Conservation (phyloP, 64 coral and sea anemone species). For the Porites lutea region DNA sequence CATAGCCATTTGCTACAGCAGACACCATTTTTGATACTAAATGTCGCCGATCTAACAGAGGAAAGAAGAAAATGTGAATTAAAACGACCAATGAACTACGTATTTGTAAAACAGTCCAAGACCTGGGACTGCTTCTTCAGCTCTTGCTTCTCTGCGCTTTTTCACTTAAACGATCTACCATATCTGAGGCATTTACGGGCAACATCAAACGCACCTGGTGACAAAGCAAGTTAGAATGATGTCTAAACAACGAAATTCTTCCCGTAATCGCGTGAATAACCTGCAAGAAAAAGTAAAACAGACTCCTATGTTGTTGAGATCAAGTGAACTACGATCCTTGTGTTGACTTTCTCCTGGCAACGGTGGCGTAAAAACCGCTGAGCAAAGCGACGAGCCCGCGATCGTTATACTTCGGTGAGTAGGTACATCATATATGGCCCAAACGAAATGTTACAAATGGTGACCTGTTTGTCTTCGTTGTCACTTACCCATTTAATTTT, state of each 20-base stretch:
- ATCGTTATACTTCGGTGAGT: too few species aligned
- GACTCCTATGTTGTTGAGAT: neutral
- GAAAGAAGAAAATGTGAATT: neutral
- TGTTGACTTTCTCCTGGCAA: conserved; percentile 16
- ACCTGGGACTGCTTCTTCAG: neutral
- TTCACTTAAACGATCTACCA: too few species aligned
- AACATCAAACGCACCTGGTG: neutral
- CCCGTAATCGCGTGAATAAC: neutral
- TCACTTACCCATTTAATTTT: too few species aligned
- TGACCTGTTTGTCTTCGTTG: too few species aligned
- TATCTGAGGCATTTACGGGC: neutral
- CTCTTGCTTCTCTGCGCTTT: neutral
- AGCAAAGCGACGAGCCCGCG: neutral
- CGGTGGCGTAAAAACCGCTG: conserved; percentile 23
- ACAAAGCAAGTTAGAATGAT: neutral
- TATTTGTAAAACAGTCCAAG: neutral
- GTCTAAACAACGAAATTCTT: neutral
- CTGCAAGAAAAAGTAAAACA: neutral
- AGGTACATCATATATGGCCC: too few species aligned
- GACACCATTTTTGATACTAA: conserved; percentile 71
- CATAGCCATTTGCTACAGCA: conserved; percentile 60
- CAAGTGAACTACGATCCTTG: neutral
- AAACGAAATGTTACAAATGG: too few species aligned
- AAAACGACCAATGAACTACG: neutral
- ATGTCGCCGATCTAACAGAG: neutral